These are phyloP conservation scores for Axinella damicornis DNA, from an alignment of 37 sponge, comb jelly and placozoan species.

Conservation along the genomic window DNA sequence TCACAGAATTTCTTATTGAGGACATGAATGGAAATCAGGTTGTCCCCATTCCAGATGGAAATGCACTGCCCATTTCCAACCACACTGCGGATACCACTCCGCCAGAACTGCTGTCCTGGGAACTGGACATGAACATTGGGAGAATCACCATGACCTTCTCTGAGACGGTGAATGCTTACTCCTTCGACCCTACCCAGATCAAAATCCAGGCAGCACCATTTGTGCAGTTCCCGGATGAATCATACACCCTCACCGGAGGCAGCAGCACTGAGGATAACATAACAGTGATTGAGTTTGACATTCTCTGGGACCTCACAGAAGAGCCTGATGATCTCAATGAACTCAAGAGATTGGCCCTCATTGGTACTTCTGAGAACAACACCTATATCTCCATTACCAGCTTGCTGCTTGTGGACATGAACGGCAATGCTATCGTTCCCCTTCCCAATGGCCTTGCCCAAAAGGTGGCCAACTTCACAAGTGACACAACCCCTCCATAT, in stretches of 20 bases:
- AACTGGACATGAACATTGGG: conserved; percentile 86
- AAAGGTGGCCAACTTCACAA: conserved; percentile 63
- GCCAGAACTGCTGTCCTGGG: conserved; percentile 72
- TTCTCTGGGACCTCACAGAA: conserved; percentile 57
- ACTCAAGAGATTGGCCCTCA: conserved; percentile 51
- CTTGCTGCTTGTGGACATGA: conserved; percentile 85
- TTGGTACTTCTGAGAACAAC: conserved; percentile 53
- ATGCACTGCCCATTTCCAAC: conserved; percentile 51
- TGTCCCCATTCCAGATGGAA: conserved; percentile 42
- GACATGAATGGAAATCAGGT: conserved; percentile 88
- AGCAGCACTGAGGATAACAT: conserved; percentile 64
- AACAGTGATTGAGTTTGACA: conserved; percentile 72
- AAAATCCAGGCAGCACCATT: conserved; percentile 42
- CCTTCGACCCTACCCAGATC: conserved; percentile 72
- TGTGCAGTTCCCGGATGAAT: conserved; percentile 6
- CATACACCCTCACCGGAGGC: conserved; percentile 71
- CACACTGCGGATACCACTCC: conserved; percentile 83
- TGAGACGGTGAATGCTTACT: conserved; percentile 87
- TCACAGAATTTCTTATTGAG: conserved; percentile 64
- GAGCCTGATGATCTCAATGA: conserved; percentile 80
- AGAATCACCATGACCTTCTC: conserved; percentile 81
- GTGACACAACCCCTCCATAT: conserved; percentile 79
- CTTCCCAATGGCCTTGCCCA: conserved; percentile 61
- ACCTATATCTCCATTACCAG: conserved; percentile 70
- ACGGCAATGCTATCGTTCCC: conserved; percentile 76